Conservation (phyloP, 2,888 invertebrate species). For the Drosophila cracens region DNA sequence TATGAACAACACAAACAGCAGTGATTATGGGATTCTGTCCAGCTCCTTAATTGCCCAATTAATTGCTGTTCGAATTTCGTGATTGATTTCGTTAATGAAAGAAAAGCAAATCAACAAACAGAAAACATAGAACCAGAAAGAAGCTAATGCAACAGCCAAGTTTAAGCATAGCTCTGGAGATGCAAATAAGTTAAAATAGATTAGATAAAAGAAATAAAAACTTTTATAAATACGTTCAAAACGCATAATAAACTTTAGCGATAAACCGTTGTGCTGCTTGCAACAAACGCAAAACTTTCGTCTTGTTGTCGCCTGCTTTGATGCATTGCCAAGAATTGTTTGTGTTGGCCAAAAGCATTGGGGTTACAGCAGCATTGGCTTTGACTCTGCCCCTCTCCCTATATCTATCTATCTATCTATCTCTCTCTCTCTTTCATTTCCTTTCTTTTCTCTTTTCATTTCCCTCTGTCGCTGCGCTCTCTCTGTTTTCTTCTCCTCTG, state of each 20-base stretch:
- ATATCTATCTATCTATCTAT: background rate
- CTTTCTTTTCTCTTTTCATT: background rate
- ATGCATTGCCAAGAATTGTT: background rate
- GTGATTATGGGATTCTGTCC: conserved; percentile 7
- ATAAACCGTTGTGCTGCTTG: background rate
- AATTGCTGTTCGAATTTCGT: conserved; percentile 32
- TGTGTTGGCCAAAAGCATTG: background rate
- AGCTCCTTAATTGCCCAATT: background rate
- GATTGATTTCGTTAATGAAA: background rate
- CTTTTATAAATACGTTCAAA: background rate
- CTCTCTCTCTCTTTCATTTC: background rate
- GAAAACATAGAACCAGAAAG: background rate
- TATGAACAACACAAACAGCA: conserved; percentile 1
- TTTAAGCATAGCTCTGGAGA: background rate
- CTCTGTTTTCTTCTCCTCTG: conserved; percentile 13
- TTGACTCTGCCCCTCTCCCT: background rate
- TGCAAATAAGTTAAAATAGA: background rate
- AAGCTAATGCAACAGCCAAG: background rate
- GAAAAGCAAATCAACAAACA: background rate
- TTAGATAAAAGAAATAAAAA: background rate
- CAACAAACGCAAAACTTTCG: background rate
- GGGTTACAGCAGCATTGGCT: conserved; percentile 6
- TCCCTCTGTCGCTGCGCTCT: background rate
- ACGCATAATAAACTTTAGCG: background rate
- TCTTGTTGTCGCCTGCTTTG: background rate